phyloP scores from a whole-genome alignment of 1,140 invertebrate genomes.

The Stenopsyche tienmushanensis region DNA sequence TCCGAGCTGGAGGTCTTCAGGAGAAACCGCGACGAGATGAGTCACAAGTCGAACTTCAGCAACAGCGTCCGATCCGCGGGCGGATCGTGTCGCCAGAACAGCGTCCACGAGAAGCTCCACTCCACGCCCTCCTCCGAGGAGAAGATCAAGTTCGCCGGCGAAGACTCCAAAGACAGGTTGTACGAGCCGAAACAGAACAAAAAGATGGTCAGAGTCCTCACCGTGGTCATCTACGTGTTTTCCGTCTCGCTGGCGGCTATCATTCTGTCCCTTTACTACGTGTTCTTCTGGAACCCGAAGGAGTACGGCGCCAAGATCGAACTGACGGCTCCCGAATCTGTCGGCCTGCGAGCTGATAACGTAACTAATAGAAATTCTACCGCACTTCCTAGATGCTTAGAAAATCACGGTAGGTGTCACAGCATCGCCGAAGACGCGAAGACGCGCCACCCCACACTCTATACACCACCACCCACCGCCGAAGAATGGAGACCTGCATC shows the following conservation, averaged over 20 bases:
- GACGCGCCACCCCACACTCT: no score
- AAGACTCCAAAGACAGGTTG: slow-evolving; percentile 76
- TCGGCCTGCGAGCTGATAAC: slow-evolving; percentile 18
- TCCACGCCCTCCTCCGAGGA: slow-evolving; percentile 55
- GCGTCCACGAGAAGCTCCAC: slow-evolving; percentile 40
- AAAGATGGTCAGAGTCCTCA: slow-evolving; percentile 87
- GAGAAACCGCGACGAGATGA: slow-evolving; percentile 45
- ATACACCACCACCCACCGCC: no score
- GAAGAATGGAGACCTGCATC: no score
- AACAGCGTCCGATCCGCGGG: slow-evolving; percentile 52
- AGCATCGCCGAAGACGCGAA: slow-evolving; percentile 29
- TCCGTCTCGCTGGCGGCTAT: slow-evolving; percentile 94
- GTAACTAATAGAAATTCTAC: slow-evolving; percentile 43
- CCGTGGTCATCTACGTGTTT: slow-evolving; percentile 92
- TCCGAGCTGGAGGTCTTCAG: no score
- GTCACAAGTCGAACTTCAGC: slow-evolving; percentile 49
- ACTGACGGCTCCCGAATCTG: slow-evolving; percentile 1
- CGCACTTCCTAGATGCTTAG: slow-evolving; percentile 56
- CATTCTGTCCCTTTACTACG: slow-evolving; percentile 92
- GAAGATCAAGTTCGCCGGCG: slow-evolving; percentile 69
- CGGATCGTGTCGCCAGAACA: slow-evolving; percentile 44
- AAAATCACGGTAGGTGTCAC: slow-evolving; percentile 56
- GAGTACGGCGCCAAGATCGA: slow-evolving; percentile 47
- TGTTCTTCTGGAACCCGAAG: slow-evolving; percentile 90
- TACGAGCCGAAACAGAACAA: slow-evolving; percentile 83